Evolutionary conservation across 2,888 invertebrate species (phyloP).

Genomic region (Bombylius major): DNA sequence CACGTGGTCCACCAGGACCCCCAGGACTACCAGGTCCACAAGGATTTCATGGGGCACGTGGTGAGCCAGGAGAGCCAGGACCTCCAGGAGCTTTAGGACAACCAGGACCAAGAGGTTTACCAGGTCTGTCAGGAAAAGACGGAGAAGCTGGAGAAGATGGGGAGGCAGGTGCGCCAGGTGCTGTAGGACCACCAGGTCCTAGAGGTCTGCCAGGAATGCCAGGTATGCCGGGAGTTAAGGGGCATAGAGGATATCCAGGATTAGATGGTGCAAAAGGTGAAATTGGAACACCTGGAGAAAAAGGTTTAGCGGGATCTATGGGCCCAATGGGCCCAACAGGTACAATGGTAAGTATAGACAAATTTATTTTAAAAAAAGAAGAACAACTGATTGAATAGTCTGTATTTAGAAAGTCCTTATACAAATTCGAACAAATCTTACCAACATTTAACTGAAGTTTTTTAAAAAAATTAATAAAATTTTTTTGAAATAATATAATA

Average conservation of each 20-base stretch:
- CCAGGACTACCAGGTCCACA: slow-evolving; percentile 52
- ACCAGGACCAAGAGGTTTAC: slow-evolving; percentile 57
- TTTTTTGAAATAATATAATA: too few species aligned
- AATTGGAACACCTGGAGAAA: slow-evolving; percentile 61
- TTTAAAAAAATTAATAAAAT: too few species aligned
- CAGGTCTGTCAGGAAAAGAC: slow-evolving; percentile 59
- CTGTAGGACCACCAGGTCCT: slow-evolving; percentile 57
- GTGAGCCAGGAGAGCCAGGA: slow-evolving; percentile 68
- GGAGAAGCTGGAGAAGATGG: slow-evolving; percentile 71
- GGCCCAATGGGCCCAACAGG: slow-evolving; percentile 60
- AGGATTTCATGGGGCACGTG: slow-evolving; percentile 72
- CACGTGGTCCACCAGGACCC: slow-evolving; percentile 63
- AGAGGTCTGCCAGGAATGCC: slow-evolving; percentile 62
- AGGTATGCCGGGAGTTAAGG: slow-evolving; percentile 69
- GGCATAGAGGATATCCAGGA: slow-evolving; percentile 70
- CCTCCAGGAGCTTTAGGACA: slow-evolving; percentile 55
- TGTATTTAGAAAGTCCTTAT: not conserved
- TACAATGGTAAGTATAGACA: slow-evolving; percentile 26
- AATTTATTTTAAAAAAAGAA: too few species aligned
- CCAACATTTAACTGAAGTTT: too few species aligned
- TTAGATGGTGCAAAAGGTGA: slow-evolving; percentile 73
- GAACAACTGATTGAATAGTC: too few species aligned
- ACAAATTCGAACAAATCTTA: not conserved
- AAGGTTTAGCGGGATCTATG: slow-evolving; percentile 57
- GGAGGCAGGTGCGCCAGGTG: slow-evolving; percentile 60